Base-by-base conservation (phyloP, 1,140 invertebrate species). In the Ceratosolen solmsi region DNA sequence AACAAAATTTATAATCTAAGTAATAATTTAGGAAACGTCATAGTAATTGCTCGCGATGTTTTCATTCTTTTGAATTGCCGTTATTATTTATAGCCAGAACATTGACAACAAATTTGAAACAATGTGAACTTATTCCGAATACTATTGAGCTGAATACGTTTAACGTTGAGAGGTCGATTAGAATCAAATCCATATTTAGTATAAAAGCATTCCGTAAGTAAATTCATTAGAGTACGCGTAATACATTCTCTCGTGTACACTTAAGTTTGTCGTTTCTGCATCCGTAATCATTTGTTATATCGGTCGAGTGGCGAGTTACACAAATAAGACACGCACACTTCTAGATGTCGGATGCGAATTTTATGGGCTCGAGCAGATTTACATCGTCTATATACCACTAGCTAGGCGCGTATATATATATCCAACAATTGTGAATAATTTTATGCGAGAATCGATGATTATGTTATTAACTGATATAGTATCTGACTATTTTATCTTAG, bases 141-240 rank as follows among this genome's bases (percentile, higher is more conserved):
- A 13, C 41, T 46, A 46, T 46, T 46, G 41, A 5, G 41, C n/a
- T 7, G 41, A 46, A 46, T 46, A n/a, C 41, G 41, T 13, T 46
- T 46, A 46, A 46, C 41, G 5, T 46, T 7, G 33, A 20, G 15
- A 38, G 13, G 1, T 46, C 13, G 8, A n/a, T 11, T 9, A 25
- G 13, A 77, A 65, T 51, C 25, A 11, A 51, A 68, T 78, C 27
- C 60, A 25, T 27, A 51, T 49, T 76, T 75, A n/a, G 41, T 76
- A 72, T 15, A 83, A 75, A n/a, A 68, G 49, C 72, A 74, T 80
- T 80, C 82, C 75, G 74, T 54, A 71, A 81, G 65, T 68, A 54
- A 22, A 51, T 82, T 72, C 1, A 65, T 83, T 78, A 65, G 65
- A 41, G 71, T 68, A 74, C 22, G 25, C n/a, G 17, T 15, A 72